Evolutionary conservation across 1,140 invertebrate species (phyloP).

Genomic region (Stegodyphus dumicola): DNA sequence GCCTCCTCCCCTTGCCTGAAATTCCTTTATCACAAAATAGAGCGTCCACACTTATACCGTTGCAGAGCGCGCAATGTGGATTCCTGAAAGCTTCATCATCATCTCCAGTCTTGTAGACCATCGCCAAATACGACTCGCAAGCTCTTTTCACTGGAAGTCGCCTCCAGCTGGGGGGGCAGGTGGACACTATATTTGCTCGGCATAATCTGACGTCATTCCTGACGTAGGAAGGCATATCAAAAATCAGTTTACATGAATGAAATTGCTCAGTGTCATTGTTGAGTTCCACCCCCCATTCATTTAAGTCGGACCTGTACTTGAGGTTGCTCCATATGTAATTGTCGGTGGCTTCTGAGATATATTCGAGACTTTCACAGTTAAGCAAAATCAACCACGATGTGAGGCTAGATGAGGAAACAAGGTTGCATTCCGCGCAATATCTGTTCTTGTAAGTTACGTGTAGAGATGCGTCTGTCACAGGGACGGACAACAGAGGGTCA

Average conservation of each 20-base stretch:
- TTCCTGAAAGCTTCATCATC: constrained; percentile 33
- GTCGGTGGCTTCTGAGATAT: no score
- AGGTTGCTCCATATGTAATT: no score
- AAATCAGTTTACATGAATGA: constrained; percentile 6
- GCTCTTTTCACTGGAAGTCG: not conserved
- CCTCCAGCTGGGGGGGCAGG: not conserved
- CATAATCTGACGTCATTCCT: not conserved
- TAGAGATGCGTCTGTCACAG: constrained; percentile 68
- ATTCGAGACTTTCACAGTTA: not conserved
- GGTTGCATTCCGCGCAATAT: constrained; percentile 73
- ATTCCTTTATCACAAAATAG: no score
- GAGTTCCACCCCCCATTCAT: not conserved
- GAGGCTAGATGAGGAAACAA: not conserved
- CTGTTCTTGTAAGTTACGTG: constrained; percentile 72
- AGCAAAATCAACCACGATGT: not conserved
- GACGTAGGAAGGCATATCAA: not conserved
- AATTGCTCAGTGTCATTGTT: not conserved
- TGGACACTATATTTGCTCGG: constrained; percentile 7
- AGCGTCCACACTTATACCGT: not conserved
- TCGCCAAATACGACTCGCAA: constrained; percentile 21
- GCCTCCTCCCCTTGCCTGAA: not conserved
- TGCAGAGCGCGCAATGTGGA: constrained; percentile 55
- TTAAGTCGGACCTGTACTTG: no score
- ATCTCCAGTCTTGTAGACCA: not conserved
- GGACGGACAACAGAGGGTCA: constrained; percentile 69